Conservation (phyloP, 2,888 invertebrate species). For the Brachynemurus nebulosus region DNA sequence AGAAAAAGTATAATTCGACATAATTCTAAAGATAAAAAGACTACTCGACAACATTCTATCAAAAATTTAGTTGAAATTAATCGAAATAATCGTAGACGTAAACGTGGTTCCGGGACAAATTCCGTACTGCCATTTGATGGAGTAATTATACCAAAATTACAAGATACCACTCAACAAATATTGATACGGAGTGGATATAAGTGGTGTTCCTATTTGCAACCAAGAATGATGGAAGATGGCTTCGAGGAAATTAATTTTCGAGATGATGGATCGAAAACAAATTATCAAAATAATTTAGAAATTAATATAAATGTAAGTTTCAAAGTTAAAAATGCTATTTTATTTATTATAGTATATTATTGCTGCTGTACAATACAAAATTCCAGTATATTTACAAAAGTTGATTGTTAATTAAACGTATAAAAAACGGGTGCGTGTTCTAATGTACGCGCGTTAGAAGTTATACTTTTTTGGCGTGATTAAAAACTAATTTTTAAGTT, state of each 20-base stretch:
- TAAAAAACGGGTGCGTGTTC: too few species aligned
- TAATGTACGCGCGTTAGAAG: too few species aligned
- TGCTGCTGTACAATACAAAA: too few species aligned
- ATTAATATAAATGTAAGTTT: conserved; percentile 4
- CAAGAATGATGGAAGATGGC: conserved; percentile 3
- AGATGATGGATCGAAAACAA: neutral
- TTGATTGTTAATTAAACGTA: too few species aligned
- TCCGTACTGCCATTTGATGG: neutral
- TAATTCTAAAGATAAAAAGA: neutral
- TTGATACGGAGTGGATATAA: neutral
- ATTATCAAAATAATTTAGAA: conserved; percentile 3
- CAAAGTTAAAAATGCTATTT: neutral
- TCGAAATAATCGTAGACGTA: too few species aligned
- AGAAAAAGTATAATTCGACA: neutral
- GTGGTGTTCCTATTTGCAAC: neutral
- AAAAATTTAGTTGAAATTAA: too few species aligned
- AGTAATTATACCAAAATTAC: neutral
- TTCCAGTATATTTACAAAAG: too few species aligned
- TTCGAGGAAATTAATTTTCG: conserved; percentile 2
- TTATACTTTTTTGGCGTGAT: too few species aligned
- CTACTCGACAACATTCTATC: too few species aligned
- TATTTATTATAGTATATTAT: too few species aligned
- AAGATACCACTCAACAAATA: neutral
- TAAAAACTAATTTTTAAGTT: too few species aligned
- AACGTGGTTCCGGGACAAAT: neutral